A percentile compares a stretch with the other conserved stretches of the same genome.
Evolutionary conservation across 2,797 vertebrate genomes (phyloP).

Genomic region (Astyanax mexicanus): DNA sequence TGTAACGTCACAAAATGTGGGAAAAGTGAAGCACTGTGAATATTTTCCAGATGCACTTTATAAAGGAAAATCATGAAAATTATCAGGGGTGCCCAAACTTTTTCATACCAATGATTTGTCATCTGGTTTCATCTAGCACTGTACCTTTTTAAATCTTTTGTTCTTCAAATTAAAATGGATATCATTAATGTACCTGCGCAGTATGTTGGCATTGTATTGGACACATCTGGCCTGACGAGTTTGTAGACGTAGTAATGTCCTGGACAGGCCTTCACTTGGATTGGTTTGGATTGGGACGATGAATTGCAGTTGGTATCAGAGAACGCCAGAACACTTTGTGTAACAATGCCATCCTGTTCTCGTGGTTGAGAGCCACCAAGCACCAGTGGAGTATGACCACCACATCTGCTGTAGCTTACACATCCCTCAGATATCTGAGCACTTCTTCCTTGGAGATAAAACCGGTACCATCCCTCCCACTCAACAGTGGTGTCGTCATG

Average conservation of each 20-base stretch:
- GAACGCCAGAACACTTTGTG: background rate
- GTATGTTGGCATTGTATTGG: conserved; percentile 13
- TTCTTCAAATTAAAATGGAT: no score
- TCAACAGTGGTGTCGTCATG: background rate
- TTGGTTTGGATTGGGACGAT: conserved; percentile 15
- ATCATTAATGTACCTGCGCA: conserved; percentile 13
- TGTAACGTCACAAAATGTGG: no score
- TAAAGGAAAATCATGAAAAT: no score
- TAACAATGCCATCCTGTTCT: conserved; percentile 32
- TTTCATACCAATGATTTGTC: no score
- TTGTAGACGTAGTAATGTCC: background rate
- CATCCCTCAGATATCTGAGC: conserved; percentile 38
- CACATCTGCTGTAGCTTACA: background rate
- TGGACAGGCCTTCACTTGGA: conserved; percentile 40
- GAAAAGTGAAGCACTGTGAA: no score
- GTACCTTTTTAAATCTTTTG: no score
- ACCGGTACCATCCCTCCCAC: background rate
- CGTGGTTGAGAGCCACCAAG: conserved; percentile 9
- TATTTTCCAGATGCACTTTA: no score
- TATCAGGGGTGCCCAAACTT: no score
- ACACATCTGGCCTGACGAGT: background rate
- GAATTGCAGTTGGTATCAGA: background rate
- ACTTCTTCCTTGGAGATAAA: conserved; percentile 5
- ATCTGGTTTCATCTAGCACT: no score
- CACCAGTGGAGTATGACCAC: conserved; percentile 3